phyloP scores from a whole-genome alignment of 1,140 invertebrate genomes.

The Protaetia brevitarsis region DNA sequence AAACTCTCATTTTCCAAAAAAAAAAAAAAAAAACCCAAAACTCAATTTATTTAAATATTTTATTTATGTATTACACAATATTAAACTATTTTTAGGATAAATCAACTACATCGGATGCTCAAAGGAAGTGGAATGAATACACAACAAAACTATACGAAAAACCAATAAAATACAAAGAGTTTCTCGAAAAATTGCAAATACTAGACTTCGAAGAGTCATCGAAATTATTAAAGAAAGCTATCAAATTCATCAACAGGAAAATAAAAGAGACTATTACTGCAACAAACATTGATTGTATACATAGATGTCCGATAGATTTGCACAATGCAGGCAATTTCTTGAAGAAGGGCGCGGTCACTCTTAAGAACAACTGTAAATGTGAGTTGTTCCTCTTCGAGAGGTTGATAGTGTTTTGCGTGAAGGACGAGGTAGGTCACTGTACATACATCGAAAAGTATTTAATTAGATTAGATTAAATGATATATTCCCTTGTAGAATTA shows the following conservation, averaged over 20 bases:
- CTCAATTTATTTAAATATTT: too few species aligned
- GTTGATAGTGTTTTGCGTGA: background rate
- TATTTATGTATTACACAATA: too few species aligned
- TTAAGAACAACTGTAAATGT: background rate
- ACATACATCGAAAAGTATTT: background rate
- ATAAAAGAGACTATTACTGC: background rate
- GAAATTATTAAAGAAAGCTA: background rate
- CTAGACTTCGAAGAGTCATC: background rate
- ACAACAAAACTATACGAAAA: background rate
- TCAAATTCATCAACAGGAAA: background rate
- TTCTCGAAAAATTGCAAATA: background rate
- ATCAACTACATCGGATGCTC: background rate
- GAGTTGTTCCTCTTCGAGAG: background rate
- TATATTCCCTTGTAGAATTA: background rate
- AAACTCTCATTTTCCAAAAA: too few species aligned
- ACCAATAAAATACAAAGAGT: background rate
- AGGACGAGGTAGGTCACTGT: background rate
- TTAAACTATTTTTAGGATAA: background rate
- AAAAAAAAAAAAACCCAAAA: too few species aligned
- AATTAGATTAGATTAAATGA: background rate
- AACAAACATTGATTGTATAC: background rate
- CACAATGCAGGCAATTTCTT: background rate
- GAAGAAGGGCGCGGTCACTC: background rate
- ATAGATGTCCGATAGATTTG: background rate
- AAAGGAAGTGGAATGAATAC: background rate